Evolutionary conservation across 2,113 vertebrate species (phyloP).

Genomic region (Nothocercus nigrocapillus): DNA sequence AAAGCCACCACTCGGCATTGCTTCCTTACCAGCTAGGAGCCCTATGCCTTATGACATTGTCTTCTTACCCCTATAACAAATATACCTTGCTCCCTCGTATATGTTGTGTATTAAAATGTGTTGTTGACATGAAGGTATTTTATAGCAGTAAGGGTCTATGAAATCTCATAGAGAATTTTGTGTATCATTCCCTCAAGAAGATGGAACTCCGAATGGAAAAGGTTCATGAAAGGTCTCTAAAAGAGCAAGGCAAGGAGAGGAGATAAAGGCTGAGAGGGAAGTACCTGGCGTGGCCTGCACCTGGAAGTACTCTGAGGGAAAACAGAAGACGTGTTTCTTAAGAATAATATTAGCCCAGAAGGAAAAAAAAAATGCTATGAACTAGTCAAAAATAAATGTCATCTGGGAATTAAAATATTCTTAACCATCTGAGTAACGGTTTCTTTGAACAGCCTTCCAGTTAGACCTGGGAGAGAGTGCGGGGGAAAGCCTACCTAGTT

Average conservation of each 20-base stretch:
- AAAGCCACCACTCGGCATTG: background rate
- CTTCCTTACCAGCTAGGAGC: fast-evolving
- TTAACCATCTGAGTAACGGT: background rate
- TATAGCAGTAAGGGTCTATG: fast-evolving
- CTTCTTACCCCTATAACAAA: background rate
- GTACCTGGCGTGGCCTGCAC: background rate
- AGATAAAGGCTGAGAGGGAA: background rate
- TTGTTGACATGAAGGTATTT: background rate
- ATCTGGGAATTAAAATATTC: background rate
- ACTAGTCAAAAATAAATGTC: background rate
- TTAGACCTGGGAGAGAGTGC: background rate
- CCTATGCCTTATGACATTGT: background rate
- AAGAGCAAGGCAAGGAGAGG: background rate
- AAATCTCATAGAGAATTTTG: background rate
- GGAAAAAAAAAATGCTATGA: background rate
- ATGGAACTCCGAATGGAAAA: background rate
- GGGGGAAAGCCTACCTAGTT: background rate
- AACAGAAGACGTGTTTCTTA: background rate
- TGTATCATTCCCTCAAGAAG: fast-evolving
- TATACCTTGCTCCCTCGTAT: background rate
- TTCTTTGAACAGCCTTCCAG: background rate
- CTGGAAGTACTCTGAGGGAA: background rate
- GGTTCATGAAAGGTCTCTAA: background rate
- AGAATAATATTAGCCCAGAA: background rate
- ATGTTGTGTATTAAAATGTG: background rate